Evolutionary conservation across 2,797 vertebrate species (phyloP).

Genomic region (Girardinus metallicus): DNA sequence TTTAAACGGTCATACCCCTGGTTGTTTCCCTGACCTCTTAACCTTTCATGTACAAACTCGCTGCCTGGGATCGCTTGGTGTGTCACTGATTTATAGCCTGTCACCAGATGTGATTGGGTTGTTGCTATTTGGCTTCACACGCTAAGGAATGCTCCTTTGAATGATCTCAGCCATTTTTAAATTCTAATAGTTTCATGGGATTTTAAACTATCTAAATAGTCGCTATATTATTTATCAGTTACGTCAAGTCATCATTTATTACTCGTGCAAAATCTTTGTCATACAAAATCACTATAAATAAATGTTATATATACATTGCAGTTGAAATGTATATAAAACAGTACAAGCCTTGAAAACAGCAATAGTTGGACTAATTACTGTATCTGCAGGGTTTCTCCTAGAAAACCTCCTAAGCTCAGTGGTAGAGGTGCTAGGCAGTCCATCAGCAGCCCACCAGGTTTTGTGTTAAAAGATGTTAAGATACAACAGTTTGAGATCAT

Average conservation of each 20-base stretch:
- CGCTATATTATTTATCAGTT: neutral
- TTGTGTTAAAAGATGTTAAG: too few species aligned
- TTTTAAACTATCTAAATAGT: neutral
- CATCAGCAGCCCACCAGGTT: too few species aligned
- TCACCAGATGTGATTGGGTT: neutral
- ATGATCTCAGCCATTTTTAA: neutral
- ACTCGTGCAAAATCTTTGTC: neutral
- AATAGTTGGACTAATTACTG: neutral
- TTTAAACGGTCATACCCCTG: neutral
- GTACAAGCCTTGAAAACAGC: neutral
- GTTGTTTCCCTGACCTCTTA: slow-evolving; percentile 4
- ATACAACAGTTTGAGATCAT: neutral
- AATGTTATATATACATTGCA: neutral
- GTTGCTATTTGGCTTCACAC: neutral
- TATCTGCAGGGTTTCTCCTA: neutral
- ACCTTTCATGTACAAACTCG: slow-evolving; percentile 3
- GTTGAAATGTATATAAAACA: neutral
- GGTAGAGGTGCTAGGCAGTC: too few species aligned
- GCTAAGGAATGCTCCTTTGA: neutral
- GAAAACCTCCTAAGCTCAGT: too few species aligned
- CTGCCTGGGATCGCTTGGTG: slow-evolving; percentile 10
- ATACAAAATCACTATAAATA: neutral
- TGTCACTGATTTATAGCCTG: neutral
- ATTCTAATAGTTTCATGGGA: neutral
- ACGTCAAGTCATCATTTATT: neutral